phyloP scores from a whole-genome alignment of 2,888 invertebrate species.

The Phyllotreta cruciferae region DNA sequence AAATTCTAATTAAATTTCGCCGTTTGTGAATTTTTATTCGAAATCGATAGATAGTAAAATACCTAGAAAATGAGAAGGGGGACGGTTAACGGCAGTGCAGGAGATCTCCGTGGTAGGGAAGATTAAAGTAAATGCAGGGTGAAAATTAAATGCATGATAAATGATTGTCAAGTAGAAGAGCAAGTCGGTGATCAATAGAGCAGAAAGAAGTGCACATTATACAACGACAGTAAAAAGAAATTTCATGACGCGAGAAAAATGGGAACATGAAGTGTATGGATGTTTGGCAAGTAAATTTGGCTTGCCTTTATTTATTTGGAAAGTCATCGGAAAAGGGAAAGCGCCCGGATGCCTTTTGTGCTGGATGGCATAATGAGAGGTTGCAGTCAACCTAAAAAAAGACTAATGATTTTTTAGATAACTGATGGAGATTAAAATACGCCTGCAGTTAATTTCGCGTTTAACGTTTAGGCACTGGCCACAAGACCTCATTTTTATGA shows the following conservation, averaged over 20 bases:
- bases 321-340: slow-evolving; percentile 23
- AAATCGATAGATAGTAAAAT: slow-evolving; percentile 4
- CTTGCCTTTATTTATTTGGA: slow-evolving; percentile 29
- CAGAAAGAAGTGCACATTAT: slow-evolving; percentile 33
- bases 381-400: not conserved
- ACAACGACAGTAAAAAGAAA: slow-evolving; percentile 31
- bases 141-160: slow-evolving; percentile 35
- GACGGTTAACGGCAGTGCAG: slow-evolving; percentile 11
- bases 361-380: slow-evolving; percentile 21
- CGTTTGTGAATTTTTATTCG: too few species aligned
- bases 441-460: not conserved
- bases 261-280: slow-evolving; percentile 30
- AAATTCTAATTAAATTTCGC: too few species aligned
- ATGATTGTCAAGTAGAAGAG: slow-evolving; percentile 32
- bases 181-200: slow-evolving; percentile 28
- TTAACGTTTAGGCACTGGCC: too few species aligned
- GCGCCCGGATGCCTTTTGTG: slow-evolving; percentile 7
- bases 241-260: slow-evolving; percentile 31
- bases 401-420: not conserved
- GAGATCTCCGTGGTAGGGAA: slow-evolving; percentile 26
- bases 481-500: too few species aligned
- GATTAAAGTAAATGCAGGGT: slow-evolving; percentile 32
- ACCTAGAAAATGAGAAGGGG: not conserved
- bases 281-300: slow-evolving; percentile 30
- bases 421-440: not conserved